A percentile compares a stretch with the other conserved stretches of the same genome.
Evolutionary conservation across 2,797 vertebrate species (phyloP).

Genomic region (Odontamblyopus lacepedii): DNA sequence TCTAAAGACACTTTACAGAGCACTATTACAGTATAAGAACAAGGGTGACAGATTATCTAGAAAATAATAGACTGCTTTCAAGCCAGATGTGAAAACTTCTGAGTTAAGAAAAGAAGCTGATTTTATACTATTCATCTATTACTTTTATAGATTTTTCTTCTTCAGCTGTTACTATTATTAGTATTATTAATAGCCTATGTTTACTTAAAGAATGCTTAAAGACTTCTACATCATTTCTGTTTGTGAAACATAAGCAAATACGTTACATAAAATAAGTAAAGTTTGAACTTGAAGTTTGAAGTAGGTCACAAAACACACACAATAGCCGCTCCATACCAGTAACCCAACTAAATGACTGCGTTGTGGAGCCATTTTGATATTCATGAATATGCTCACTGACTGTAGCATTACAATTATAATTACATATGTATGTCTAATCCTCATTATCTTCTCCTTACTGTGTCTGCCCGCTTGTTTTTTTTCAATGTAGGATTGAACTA

Average conservation of each 20-base stretch:
- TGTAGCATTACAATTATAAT: conserved; percentile 63
- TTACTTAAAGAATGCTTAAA: not conserved
- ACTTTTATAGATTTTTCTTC: not conserved
- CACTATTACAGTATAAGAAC: too few relatives aligned
- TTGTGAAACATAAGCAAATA: conserved; percentile 11
- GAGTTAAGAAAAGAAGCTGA: not conserved
- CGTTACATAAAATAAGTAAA: conserved; percentile 3
- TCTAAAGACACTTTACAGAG: too few relatives aligned
- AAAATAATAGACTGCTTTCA: too few relatives aligned
- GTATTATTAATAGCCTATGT: too few relatives aligned
- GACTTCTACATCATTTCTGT: not conserved
- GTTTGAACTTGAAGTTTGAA: conserved; percentile 26
- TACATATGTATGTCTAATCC: conserved; percentile 67
- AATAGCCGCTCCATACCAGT: conserved; percentile 17
- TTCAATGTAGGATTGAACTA: conserved; percentile 34
- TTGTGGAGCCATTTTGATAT: conserved; percentile 56
- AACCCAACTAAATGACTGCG: conserved; percentile 36
- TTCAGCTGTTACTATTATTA: not conserved
- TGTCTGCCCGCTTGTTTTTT: conserved; percentile 39
- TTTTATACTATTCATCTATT: not conserved
- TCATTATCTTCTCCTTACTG: conserved; percentile 58
- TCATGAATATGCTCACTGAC: conserved; percentile 65
- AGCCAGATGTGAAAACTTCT: not conserved
- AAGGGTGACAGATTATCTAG: too few relatives aligned
- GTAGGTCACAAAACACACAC: conserved; percentile 24